These are phyloP conservation scores for Rhinophrynus dorsalis DNA, from an alignment of 2,797 vertebrate species.

Conservation along the genomic window DNA sequence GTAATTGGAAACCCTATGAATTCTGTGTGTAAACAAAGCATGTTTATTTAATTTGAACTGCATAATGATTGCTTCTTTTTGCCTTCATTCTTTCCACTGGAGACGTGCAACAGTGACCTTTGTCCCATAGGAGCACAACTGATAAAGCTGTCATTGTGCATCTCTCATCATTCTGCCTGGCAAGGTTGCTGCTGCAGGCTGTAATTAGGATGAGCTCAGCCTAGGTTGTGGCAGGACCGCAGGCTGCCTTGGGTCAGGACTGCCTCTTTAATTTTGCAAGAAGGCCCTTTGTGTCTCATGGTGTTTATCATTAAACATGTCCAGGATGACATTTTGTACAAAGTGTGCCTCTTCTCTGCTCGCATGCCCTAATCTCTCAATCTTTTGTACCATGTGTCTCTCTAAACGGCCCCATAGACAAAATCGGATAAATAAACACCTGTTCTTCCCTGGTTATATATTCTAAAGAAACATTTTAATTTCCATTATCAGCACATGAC, in stretches of 20 bases:
- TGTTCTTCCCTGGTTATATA: not conserved
- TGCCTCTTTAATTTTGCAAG: constrained; percentile 22
- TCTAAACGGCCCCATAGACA: no score
- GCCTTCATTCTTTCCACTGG: not conserved
- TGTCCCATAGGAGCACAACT: not conserved
- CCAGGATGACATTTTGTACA: not conserved
- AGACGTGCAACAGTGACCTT: constrained; percentile 2
- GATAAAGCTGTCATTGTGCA: constrained; percentile 5
- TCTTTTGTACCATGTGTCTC: constrained; percentile 1
- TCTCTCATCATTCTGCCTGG: not conserved
- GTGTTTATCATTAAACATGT: not conserved
- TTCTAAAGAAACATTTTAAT: not conserved
- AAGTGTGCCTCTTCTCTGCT: not conserved
- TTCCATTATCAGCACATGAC: not conserved
- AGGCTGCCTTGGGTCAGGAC: not conserved
- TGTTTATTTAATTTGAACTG: not conserved
- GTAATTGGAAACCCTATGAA: no score
- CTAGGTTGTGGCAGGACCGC: not conserved
- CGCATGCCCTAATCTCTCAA: not conserved
- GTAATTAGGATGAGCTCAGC: constrained; percentile 14
- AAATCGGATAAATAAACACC: constrained; percentile 1
- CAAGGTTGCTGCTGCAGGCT: not conserved
- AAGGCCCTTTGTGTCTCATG: not conserved
- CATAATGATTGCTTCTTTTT: not conserved
- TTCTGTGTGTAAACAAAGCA: no score